Evolutionary conservation across 2,888 invertebrate genomes (phyloP), one percentile per base, ranked within the genome.

Genomic region (Andrena praecox): DNA sequence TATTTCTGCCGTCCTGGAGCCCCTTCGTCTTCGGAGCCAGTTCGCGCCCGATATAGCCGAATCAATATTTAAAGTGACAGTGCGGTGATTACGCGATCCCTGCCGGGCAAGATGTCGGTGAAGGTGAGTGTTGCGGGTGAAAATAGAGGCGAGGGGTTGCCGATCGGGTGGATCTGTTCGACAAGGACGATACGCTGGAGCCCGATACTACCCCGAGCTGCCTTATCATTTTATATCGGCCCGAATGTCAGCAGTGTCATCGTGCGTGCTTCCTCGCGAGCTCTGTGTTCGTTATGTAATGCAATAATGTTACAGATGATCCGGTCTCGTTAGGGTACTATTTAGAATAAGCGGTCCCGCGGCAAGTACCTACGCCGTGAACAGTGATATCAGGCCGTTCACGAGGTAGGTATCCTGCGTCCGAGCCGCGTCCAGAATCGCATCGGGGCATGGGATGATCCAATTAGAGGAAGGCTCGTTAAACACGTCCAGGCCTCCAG

Each of bases 81-180:
- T 87, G 87, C 82, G 85, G 84, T 81, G 86, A 82, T 86, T 89
- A 85, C 86, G 88, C 85, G 87, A 86, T 81, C 82, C 84, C 84
- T 85, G 85, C 73, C 71, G 82, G 79, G 82, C 90, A 93, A 92
- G 87, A 93, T 93, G 93, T 93, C 93, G 93, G 93, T 93, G 86
- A 93, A 93, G 93, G 93, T 93, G 90, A 91, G 92, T 89, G 62
- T 16, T 64, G 42, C 33, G 31, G 29, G 31, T 6, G 16, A 27
- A 48, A 48, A 56, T 27, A 8, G 7, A 29, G 20, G 1, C 52
- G 35, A n/a, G 2, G 42, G 42, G 0, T 16, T 42, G 42, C 16
- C 42, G 12, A 35, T 10, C 10, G 0, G 42, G 1, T 12, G 42
- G 42, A 12, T 5, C 42, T 4, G 0, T 42, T 42, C 29, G 8